A percentile compares a stretch with the other conserved stretches of the same genome.
phyloP scores from a whole-genome alignment of 2,797 vertebrate species.

The Pteronotus mesoamericanus region DNA sequence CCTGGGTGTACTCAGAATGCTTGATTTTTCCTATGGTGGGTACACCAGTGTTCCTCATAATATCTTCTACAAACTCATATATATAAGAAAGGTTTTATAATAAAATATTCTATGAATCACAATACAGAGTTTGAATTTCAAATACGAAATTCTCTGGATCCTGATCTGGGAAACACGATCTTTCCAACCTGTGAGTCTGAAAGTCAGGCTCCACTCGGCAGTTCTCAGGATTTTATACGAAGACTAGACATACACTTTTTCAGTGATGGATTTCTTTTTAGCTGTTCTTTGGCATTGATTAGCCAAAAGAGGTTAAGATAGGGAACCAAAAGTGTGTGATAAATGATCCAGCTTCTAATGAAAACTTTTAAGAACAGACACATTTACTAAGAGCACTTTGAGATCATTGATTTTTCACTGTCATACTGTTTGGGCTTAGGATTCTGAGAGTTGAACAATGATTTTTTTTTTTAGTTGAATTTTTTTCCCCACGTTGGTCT shows the following conservation, averaged over 20 bases:
- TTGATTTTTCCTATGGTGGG: not conserved
- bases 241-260: not conserved
- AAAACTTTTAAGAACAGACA: slow-evolving; percentile 39
- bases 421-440: not conserved
- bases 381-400: slow-evolving; percentile 2
- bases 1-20: not conserved
- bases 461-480: not conserved
- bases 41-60: not conserved
- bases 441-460: not conserved
- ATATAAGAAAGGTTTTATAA: not conserved
- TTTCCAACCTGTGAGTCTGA: not conserved
- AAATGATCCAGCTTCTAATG: not conserved
- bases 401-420: slow-evolving; percentile 38
- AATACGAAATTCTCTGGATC: not conserved
- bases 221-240: not conserved
- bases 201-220: not conserved
- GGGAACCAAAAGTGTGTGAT: not conserved
- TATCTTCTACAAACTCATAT: not conserved
- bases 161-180: not conserved
- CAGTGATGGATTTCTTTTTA: not conserved
- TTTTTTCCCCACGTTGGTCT: not conserved
- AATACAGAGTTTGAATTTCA: not conserved
- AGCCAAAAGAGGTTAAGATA: not conserved
- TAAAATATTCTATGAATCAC: not conserved
- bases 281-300: not conserved